These are phyloP conservation scores for Zoanthus sansibaricus DNA, from an alignment of 92 coral and sea anemone species.

Conservation along the genomic window DNA sequence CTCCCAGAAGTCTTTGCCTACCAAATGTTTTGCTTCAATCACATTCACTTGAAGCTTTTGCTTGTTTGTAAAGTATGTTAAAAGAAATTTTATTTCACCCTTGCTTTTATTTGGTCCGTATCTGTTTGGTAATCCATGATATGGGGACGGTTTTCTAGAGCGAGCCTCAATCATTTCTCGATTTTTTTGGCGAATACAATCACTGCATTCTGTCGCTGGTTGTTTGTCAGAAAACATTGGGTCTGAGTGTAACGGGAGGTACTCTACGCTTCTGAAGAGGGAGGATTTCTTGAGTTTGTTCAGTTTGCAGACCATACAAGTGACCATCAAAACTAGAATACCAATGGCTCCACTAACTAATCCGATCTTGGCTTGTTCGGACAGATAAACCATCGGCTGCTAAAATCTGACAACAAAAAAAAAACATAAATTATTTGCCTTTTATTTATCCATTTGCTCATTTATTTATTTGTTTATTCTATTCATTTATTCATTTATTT, in stretches of 20 bases:
- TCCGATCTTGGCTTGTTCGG: slow-evolving; percentile 87
- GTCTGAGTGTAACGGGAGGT: slow-evolving; percentile 5
- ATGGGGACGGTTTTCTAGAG: slow-evolving; percentile 20
- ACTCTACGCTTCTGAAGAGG: slow-evolving; percentile 57
- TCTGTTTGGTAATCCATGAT: slow-evolving; percentile 26
- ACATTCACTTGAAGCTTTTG: slow-evolving; percentile 63
- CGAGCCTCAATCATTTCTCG: not conserved
- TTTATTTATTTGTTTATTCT: too few species aligned
- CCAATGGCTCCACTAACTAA: slow-evolving; percentile 88
- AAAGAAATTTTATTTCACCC: slow-evolving; percentile 73
- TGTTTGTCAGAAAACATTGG: slow-evolving; percentile 51
- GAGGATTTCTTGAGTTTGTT: slow-evolving; percentile 76
- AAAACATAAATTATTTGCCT: not conserved
- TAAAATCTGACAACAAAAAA: not conserved
- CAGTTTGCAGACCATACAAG: slow-evolving; percentile 92
- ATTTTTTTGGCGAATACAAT: slow-evolving; percentile 66
- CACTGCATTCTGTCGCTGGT: slow-evolving; percentile 64
- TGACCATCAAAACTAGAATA: slow-evolving; percentile 84
- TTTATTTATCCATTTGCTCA: too few species aligned
- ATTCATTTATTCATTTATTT: too few species aligned
- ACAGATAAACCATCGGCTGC: slow-evolving; percentile 71
- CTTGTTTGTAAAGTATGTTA: slow-evolving; percentile 62
- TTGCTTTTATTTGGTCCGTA: slow-evolving; percentile 65
- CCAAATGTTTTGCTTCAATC: slow-evolving; percentile 72
- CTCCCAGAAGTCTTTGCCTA: slow-evolving; percentile 94